Percentiles rank a stretch among this genome's conserved stretches.
These are phyloP conservation scores for Anthopleura sola DNA, from an alignment of 64 coral and sea anemone species.

Conservation along the genomic window DNA sequence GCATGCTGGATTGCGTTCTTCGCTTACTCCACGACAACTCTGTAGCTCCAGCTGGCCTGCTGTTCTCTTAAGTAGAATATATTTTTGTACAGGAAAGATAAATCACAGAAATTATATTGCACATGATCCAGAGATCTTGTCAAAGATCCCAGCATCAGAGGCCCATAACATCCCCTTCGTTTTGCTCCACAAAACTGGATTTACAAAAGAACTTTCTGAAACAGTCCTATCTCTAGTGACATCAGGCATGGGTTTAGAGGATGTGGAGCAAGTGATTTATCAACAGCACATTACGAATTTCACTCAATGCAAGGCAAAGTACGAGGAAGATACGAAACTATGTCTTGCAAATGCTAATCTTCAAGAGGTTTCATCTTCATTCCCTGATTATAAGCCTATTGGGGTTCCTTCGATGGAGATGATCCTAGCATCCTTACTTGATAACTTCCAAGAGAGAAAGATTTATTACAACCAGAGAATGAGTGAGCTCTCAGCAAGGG, in stretches of 20 bases:
- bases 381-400: slow-evolving; percentile 54
- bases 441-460: slow-evolving; percentile 44
- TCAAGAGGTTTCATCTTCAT: neutral
- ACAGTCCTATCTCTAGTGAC: slow-evolving; percentile 34
- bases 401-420: slow-evolving; percentile 59
- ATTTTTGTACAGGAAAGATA: slow-evolving; percentile 18
- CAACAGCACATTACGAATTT: slow-evolving; percentile 45
- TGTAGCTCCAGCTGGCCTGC: slow-evolving; percentile 23
- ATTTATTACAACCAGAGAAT: slow-evolving; percentile 49
- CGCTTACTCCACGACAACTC: slow-evolving; percentile 3
- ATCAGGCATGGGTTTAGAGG: slow-evolving; percentile 44
- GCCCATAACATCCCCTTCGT: slow-evolving; percentile 44
- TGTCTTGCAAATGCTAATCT: slow-evolving; percentile 31
- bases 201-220: slow-evolving; percentile 45
- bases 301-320: slow-evolving; percentile 44
- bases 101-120: slow-evolving; percentile 30
- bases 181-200: slow-evolving; percentile 59
- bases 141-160: slow-evolving; percentile 44
- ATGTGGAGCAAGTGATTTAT: slow-evolving; percentile 40
- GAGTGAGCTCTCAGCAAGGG: slow-evolving; percentile 53
- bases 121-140: slow-evolving; percentile 53
- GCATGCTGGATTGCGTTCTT: slow-evolving; percentile 6
- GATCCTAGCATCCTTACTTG: slow-evolving; percentile 39
- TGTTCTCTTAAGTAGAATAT: slow-evolving; percentile 17
- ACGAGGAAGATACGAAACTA: slow-evolving; percentile 22